Evolutionary conservation across 2,888 invertebrate genomes (phyloP), one percentile per base, ranked within the genome.

Genomic region (Leucophenga maculata): DNA sequence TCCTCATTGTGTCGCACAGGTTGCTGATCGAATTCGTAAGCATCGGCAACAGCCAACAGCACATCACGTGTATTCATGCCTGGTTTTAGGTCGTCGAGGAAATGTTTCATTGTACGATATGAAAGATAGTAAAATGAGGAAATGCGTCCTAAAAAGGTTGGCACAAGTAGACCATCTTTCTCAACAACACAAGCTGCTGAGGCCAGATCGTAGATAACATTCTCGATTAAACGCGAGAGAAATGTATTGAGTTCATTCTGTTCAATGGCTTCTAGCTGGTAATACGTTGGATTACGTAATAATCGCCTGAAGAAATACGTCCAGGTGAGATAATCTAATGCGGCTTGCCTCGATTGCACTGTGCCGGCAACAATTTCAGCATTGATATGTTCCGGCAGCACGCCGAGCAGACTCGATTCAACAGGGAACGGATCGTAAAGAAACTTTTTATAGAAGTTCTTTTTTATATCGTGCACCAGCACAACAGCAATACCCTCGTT

Each of bases 1-100:
- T 99, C 99, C 88, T 99, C 99, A 86, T 99, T 99, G 87, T 99
- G 99, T 66, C 99, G 91, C 1, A 99, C 99, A 0, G 99, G 99
- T 75, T 99, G 91, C 78, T 98, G 94, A 70, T 94, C 93, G 85
- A 97, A 96, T 82, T 99, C 99, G 77, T 96, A 92, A 1, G 94
- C 93, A 86, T 96, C 94, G 39, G 95, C 92, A 84, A 99, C 90
- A 6, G 96, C 91, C 46, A 92, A 89, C 54, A 99, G 87, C 68
- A 98, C 89, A 18, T 95, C 93, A 69, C 94, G 93, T 0, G 94
- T 87, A 26, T 90, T 90, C 82, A 93, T 90, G 72, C 92, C 91
- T 0, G 91, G 87, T n/a, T 89, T 89, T 59, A 99, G 87, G 39
- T 91, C 89, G 46, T 93, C 91, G 57, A 92, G 90, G 86, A 99